Evolutionary conservation across 2,113 vertebrate species (phyloP), one percentile per base, ranked within the genome.

Genomic region (Crotalus viridis): DNA sequence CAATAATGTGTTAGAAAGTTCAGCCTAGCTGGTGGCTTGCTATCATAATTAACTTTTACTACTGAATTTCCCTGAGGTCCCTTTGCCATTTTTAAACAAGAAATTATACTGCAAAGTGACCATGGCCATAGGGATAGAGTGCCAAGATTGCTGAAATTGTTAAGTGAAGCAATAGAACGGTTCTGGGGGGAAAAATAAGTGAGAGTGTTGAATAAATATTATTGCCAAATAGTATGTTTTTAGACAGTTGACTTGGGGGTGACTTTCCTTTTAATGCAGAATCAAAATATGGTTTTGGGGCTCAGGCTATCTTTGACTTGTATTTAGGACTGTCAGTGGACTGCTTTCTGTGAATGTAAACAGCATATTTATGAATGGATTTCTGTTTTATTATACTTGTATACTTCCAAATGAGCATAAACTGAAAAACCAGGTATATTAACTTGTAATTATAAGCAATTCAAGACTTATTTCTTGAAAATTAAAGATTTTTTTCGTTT

Each of bases 401-500:
- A 33, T 39, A 19, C 15, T 74, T 74, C 15, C n/a, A 39, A 74
- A 74, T 39, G 69, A 74, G n/a, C n/a, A 2, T 33, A 74, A 74
- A 74, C n/a, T 74, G 69, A 74, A 74, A 74, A 33, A 17, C n/a
- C 69, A 74, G n/a, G n/a, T 19, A 64, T 51, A 56, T 91, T 89
- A 17, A 85, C 89, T 0, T 93, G n/a, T 39, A 74, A 51, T 52
- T 94, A 24, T 85, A 89, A 94, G 94, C 92, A 92, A 93, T 93
- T 90, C 91, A 94, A 92, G 93, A 64, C 6, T 95, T 19, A 39
- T 8, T 93, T 28, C 17, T 95, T 88, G 52, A 93, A 13, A 92
- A 8, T 59, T 24, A 22, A 93, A 51, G 26, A 89, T 93, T 69
- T 74, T 28, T 64, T 74, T 33, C 28, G 5, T 74, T n/a, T 74